Percentiles rank a stretch among this genome's conserved stretches.
Evolutionary conservation across 2,797 vertebrate genomes (phyloP).

Genomic region (Malurus leucopterus): DNA sequence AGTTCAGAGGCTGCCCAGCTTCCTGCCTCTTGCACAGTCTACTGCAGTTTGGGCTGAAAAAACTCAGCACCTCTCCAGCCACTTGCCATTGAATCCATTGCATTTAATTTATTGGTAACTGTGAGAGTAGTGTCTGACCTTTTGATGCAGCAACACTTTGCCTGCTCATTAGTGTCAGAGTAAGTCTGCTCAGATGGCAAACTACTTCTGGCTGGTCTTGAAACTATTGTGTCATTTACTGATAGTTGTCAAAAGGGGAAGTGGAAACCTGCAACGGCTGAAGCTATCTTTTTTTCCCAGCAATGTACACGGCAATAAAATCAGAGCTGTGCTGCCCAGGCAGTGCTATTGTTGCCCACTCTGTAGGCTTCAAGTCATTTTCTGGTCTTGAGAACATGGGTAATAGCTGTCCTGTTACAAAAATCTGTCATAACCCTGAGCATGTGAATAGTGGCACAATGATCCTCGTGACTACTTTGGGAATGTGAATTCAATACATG

Average conservation of each 20-base stretch:
- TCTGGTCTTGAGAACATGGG: not conserved
- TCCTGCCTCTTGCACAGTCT: not conserved
- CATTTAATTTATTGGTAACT: not conserved
- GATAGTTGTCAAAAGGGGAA: not conserved
- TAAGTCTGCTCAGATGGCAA: not conserved
- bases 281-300: not conserved
- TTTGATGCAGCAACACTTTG: not conserved
- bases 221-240: not conserved
- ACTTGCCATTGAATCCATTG: rapidly evolving
- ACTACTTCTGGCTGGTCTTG: not conserved
- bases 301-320: not conserved
- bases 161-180: not conserved
- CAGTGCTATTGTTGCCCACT: not conserved
- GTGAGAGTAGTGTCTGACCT: not conserved
- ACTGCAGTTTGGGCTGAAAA: not conserved
- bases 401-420: not conserved
- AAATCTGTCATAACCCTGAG: not conserved
- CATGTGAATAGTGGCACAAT: not conserved
- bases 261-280: not conserved
- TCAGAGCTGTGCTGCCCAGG: not conserved
- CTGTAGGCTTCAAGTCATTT: not conserved
- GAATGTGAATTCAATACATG: not conserved
- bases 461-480: not conserved
- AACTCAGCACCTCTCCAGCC: not conserved
- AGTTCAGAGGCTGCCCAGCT: not conserved